Conservation (phyloP, 1,140 invertebrate species). For the Euborellia annulipes region DNA sequence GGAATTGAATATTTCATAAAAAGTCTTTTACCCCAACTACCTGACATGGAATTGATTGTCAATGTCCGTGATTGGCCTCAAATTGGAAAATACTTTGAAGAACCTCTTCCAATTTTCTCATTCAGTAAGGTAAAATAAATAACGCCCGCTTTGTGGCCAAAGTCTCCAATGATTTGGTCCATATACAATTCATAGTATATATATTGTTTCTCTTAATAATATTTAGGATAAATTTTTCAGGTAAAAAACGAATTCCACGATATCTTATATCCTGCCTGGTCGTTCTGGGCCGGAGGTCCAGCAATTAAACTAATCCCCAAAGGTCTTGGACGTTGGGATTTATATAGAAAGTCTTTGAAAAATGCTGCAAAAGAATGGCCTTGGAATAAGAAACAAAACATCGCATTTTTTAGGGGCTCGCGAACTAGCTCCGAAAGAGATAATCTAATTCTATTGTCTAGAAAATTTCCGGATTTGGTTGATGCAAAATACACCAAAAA, state of each 20-base stretch:
- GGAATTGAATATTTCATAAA: constrained; percentile 81
- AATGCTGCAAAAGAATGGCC: constrained; percentile 46
- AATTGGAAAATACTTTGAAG: constrained; percentile 42
- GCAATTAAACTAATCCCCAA: constrained; percentile 84
- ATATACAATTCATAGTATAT: constrained; percentile 8
- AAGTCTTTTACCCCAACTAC: constrained; percentile 41
- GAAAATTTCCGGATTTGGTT: constrained; percentile 57
- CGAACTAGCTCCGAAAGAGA: constrained; percentile 83
- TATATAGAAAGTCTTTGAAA: constrained; percentile 53
- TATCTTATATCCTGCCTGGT: constrained; percentile 94
- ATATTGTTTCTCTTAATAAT: constrained; percentile 8
- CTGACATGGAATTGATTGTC: constrained; percentile 74
- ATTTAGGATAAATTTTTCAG: constrained; percentile 17
- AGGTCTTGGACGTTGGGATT: constrained; percentile 86
- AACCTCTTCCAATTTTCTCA: constrained; percentile 68
- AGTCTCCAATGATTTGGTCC: too few relatives aligned
- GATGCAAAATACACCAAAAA: constrained; percentile 95
- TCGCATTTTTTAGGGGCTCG: constrained; percentile 86
- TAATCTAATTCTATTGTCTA: constrained; percentile 70
- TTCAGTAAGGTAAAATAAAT: constrained; percentile 95
- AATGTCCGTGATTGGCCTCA: constrained; percentile 91
- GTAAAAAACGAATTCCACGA: constrained; percentile 68
- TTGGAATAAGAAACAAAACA: constrained; percentile 61
- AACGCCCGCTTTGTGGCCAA: too few relatives aligned
- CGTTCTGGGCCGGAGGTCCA: constrained; percentile 94